Evolutionary conservation across 2,797 vertebrate genomes (phyloP).

Genomic region (Muscicapa comitata): DNA sequence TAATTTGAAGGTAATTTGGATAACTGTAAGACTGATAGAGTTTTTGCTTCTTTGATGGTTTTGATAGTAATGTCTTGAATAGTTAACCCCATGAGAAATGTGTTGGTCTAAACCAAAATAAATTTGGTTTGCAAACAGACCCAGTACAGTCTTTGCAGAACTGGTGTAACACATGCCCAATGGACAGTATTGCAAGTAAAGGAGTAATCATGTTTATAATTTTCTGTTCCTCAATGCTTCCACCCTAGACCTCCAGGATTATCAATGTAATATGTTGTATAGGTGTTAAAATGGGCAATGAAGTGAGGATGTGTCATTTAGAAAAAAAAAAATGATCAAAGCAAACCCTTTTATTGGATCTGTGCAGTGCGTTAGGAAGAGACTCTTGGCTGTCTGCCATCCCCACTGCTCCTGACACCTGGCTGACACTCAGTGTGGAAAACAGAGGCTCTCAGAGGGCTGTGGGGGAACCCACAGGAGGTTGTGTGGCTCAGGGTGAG

Average conservation of each 20-base stretch:
- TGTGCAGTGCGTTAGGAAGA: background rate
- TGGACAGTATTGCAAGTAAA: background rate
- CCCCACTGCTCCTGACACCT: background rate
- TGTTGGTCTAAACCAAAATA: background rate
- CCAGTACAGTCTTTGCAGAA: background rate
- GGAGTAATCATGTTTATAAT: fast-evolving
- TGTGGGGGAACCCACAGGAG: background rate
- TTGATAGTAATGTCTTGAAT: background rate
- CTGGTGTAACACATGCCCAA: fast-evolving
- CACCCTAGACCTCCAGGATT: background rate
- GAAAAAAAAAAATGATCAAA: background rate
- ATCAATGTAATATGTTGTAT: background rate
- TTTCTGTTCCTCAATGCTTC: background rate
- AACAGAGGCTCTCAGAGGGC: background rate
- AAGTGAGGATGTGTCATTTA: background rate
- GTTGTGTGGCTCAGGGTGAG: background rate
- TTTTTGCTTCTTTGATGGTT: background rate
- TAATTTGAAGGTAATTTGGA: background rate
- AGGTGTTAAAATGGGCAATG: background rate
- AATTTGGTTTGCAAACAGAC: background rate
- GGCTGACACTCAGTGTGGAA: background rate
- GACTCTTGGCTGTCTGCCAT: background rate
- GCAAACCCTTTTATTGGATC: background rate
- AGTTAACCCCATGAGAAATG: background rate
- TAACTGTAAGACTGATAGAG: background rate